Base-by-base conservation (phyloP, 1,140 invertebrate species). In the Neotoxoptera formosana region DNA sequence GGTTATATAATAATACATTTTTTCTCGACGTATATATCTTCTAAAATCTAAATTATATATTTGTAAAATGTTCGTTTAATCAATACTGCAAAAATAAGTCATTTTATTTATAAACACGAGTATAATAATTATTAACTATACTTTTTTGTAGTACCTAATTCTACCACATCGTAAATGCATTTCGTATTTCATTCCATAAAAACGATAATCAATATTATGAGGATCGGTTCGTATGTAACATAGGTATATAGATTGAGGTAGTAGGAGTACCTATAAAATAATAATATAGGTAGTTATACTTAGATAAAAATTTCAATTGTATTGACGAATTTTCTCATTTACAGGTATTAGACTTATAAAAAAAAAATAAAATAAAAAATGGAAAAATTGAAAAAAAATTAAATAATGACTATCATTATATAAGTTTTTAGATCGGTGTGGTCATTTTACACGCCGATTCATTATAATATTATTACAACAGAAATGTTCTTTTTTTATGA, bases 261-360 rank as follows among this genome's bases (percentile, higher is more conserved):
- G 60, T 76, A 88, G 25, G 11, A 88, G 17, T 89, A 89, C n/a
- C n/a, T n/a, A n/a, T n/a, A n/a, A n/a, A n/a, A n/a, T 41, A 41
- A 41, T 76, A 51, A 36, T 89, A 25, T 36, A 89, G 34, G 1
- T 7, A 36, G 60, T 36, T 25, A 56, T 53, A 4, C 25, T 90
- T 90, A 90, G 56, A 90, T 4, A 30, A 90, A 45, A 7, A 67
- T 45, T 90, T 84, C 30, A 41, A 93, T 56, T 84, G 23, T 53
- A 25, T 86, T 48, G n/a, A 84, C 91, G 81, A 93, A 93, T 93
- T 93, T 93, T 93, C 48, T 93, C 20, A 84, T 56, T 93, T 93
- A 93, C 91, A 93, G 91, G 91, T 93, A 93, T 14, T 93, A 93
- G 91, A 84, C 47, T 36, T 56, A 76, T 53, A 41, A 60, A 90